Evolutionary conservation across 2,888 invertebrate species (phyloP).

Genomic region (Eupithecia inturbata): DNA sequence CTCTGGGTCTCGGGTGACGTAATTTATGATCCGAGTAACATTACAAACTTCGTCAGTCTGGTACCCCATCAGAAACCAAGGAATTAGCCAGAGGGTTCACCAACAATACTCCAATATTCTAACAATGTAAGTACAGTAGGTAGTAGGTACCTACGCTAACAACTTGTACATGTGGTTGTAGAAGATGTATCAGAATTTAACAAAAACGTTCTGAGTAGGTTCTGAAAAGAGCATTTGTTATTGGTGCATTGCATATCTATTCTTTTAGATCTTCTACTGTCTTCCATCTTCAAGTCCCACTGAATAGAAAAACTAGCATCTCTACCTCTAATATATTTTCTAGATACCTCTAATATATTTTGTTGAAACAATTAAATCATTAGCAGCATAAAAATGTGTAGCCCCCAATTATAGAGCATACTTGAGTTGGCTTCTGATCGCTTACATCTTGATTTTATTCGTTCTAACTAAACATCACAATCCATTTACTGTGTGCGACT

Average conservation of each 20-base stretch:
- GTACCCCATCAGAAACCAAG: constrained; percentile 7
- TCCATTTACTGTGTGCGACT: constrained; percentile 72
- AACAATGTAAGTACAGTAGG: not conserved
- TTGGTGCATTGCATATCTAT: not conserved
- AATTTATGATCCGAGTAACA: constrained; percentile 29
- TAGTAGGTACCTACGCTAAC: not conserved
- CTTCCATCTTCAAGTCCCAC: not conserved
- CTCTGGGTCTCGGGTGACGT: constrained; percentile 21
- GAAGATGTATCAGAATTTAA: not conserved
- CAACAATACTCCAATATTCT: constrained; percentile 4
- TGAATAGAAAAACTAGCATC: not conserved
- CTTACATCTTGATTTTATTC: constrained; percentile 76
- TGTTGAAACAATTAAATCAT: not conserved
- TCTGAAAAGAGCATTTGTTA: not conserved
- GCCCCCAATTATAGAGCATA: constrained; percentile 66
- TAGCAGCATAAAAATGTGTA: constrained; percentile 51
- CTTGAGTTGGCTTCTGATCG: constrained; percentile 57
- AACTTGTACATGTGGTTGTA: not conserved
- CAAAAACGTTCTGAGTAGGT: not conserved
- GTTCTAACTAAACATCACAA: constrained; percentile 77
- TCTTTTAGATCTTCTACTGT: not conserved
- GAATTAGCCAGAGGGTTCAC: not conserved
- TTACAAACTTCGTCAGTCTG: constrained; percentile 9
- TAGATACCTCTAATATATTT: not conserved
- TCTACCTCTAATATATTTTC: no score